A percentile compares a stretch with the other conserved stretches of the same genome.
phyloP scores from a whole-genome alignment of 1,140 invertebrate genomes.

The Euura lappo region DNA sequence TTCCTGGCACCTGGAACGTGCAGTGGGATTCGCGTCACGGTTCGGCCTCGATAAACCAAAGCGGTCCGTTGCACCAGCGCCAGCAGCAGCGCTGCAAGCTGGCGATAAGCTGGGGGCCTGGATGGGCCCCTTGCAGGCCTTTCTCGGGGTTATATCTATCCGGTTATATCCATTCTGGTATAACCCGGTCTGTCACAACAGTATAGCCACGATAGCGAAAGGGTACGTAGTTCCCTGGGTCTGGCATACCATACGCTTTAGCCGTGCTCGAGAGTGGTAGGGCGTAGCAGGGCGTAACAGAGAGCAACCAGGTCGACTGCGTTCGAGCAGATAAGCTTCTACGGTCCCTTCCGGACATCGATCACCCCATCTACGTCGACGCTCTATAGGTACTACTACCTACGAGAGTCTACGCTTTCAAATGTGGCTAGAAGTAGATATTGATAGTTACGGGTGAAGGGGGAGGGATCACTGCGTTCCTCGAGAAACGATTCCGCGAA shows the following conservation, averaged over 20 bases:
- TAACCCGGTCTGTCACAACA: not conserved
- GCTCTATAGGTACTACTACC: no score
- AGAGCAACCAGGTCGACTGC: slow-evolving; percentile 10
- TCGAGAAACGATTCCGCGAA: not conserved
- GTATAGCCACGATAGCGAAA: not conserved
- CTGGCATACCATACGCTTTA: not conserved
- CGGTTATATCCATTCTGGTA: no score
- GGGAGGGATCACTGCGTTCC: not conserved
- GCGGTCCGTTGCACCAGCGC: not conserved
- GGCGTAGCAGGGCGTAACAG: not conserved
- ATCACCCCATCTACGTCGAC: not conserved
- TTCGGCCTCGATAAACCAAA: no score
- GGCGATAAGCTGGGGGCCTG: not conserved
- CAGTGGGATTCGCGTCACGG: no score
- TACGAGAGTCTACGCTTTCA: not conserved
- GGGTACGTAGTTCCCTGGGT: not conserved
- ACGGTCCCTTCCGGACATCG: slow-evolving; percentile 15
- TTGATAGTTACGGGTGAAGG: not conserved
- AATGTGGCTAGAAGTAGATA: not conserved
- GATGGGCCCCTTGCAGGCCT: not conserved
- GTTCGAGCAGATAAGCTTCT: slow-evolving; percentile 12
- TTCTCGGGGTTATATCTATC: no score
- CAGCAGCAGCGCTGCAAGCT: not conserved
- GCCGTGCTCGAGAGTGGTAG: no score
- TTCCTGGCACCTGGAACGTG: no score